Evolutionary conservation across 2,888 invertebrate species (phyloP).

Genomic region (Orthonevra nobilis): DNA sequence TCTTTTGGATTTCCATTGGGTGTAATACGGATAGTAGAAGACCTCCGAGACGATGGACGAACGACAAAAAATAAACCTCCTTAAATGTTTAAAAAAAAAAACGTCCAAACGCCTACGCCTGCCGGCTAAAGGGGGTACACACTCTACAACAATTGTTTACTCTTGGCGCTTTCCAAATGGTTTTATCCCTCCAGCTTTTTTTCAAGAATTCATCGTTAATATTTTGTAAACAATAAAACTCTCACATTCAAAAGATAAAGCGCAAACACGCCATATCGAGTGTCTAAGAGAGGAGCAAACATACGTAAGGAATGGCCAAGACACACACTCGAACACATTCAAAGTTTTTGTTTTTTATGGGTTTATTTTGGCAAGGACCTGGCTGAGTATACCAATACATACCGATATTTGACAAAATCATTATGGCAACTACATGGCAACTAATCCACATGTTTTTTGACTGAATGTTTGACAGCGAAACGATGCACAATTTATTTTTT

Average conservation of each 20-base stretch:
- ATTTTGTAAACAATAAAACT: conserved; percentile 71
- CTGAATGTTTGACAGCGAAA: conserved; percentile 69
- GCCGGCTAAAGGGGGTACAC: conserved; percentile 40
- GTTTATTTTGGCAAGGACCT: conserved; percentile 41
- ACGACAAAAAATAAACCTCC: too few species aligned
- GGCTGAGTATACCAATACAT: conserved; percentile 72
- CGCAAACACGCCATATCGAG: conserved; percentile 39
- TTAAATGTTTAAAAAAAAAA: too few species aligned
- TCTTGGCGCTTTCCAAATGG: conserved; percentile 46
- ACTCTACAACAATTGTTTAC: too few species aligned
- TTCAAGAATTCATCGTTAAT: conserved; percentile 47
- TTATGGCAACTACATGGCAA: conserved; percentile 79
- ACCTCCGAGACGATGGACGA: too few species aligned
- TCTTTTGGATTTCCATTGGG: conserved; percentile 57
- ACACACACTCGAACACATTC: neutral
- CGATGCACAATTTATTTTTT: conserved; percentile 47
- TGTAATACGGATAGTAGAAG: conserved; percentile 55
- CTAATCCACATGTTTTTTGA: conserved; percentile 80
- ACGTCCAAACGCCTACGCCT: too few species aligned
- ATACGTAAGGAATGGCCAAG: neutral
- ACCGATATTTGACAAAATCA: conserved; percentile 79
- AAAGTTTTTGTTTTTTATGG: conserved; percentile 12
- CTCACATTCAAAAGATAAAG: conserved; percentile 59
- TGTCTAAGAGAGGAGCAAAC: neutral
- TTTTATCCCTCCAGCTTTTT: conserved; percentile 43